Percentiles rank a stretch among this genome's conserved stretches.
These are phyloP conservation scores for Tachystola acroxantha DNA, from an alignment of 2,888 invertebrate species.

Conservation along the genomic window DNA sequence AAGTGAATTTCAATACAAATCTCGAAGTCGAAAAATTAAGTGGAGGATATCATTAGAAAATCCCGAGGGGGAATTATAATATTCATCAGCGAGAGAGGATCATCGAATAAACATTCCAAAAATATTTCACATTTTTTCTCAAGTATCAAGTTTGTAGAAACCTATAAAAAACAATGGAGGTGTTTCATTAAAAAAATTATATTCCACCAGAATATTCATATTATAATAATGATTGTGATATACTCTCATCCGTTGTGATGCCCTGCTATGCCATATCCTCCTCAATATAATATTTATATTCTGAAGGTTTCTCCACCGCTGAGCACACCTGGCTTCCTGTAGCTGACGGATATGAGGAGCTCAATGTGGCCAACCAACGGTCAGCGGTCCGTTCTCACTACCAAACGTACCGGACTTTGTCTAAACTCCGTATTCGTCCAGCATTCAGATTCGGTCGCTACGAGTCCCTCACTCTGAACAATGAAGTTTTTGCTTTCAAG, in stretches of 20 bases:
- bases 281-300: no score
- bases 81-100: no score
- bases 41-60: no score
- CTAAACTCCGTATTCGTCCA: conserved; percentile 70
- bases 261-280: no score
- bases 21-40: neutral
- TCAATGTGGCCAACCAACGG: conserved; percentile 78
- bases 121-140: no score
- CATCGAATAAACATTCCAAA: no score
- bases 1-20: neutral
- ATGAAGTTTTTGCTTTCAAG: conserved; percentile 75
- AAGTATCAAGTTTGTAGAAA: no score
- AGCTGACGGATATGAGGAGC: conserved; percentile 72
- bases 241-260: no score
- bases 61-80: neutral
- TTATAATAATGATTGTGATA: no score
- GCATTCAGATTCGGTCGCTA: conserved; percentile 74
- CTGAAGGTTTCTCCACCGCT: conserved; percentile 77
- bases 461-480: conserved; percentile 65
- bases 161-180: no score
- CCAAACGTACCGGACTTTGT: conserved; percentile 69
- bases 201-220: no score
- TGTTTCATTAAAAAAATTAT: no score
- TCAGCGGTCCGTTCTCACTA: conserved; percentile 72
- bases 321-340: conserved; percentile 82